phyloP scores from a whole-genome alignment of 2,797 vertebrate species.

The Poeciliopsis presidionis region DNA sequence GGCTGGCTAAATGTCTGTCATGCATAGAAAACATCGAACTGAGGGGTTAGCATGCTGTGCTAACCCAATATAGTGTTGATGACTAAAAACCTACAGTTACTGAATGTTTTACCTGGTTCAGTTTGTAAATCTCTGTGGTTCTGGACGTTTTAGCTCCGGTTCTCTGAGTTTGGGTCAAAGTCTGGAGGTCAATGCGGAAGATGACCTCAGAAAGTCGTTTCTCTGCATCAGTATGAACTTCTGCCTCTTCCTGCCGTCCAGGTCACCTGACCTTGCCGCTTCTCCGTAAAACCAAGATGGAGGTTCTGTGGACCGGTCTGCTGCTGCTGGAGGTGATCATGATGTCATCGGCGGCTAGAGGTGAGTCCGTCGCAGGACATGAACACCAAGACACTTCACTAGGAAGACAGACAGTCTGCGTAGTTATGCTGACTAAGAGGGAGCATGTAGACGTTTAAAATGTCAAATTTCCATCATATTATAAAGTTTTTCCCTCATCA shows the following conservation, averaged over 20 bases:
- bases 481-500: too few relatives aligned
- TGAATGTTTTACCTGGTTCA: background rate
- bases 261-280: conserved; percentile 18
- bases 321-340: conserved; percentile 63
- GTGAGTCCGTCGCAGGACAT: conserved; percentile 49
- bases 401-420: too few relatives aligned
- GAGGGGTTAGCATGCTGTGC: too few relatives aligned
- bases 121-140: background rate
- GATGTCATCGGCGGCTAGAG: conserved; percentile 64
- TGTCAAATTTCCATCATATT: too few relatives aligned
- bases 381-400: background rate
- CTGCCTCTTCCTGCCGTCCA: conserved; percentile 12
- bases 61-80: background rate
- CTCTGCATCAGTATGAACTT: background rate
- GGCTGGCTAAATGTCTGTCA: background rate
- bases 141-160: background rate
- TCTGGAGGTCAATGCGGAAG: background rate
- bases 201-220: background rate
- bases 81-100: too few relatives aligned
- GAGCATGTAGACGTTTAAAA: too few relatives aligned
- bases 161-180: background rate
- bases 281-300: conserved; percentile 47
- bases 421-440: too few relatives aligned
- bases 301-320: conserved; percentile 45
- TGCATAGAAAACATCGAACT: too few relatives aligned